These are phyloP conservation scores for Coregonus suidteri DNA, from an alignment of 2,797 vertebrate species.

Conservation along the genomic window DNA sequence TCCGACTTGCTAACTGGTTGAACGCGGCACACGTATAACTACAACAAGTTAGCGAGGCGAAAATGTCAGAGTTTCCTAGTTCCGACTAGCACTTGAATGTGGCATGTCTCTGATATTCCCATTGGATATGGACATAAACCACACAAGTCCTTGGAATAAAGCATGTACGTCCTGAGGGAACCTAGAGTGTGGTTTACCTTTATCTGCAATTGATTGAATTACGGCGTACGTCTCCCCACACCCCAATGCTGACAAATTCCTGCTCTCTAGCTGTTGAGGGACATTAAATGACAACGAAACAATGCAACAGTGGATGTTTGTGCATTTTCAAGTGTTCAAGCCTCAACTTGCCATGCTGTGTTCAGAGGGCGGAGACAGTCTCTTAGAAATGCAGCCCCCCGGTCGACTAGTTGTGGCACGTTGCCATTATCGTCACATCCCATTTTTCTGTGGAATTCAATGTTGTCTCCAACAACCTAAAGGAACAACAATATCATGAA, in stretches of 20 bases:
- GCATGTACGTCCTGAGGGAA: too few relatives aligned
- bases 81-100: too few relatives aligned
- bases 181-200: too few relatives aligned
- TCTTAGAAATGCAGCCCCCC: conserved; percentile 20
- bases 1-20: too few relatives aligned
- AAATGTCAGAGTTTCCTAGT: too few relatives aligned
- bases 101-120: too few relatives aligned
- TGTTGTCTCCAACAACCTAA: not conserved
- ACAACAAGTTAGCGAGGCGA: too few relatives aligned
- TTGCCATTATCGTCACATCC: conserved; percentile 32
- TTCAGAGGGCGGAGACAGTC: conserved; percentile 5
- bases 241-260: not conserved
- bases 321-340: conserved; percentile 1
- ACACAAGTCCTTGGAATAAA: too few relatives aligned
- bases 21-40: too few relatives aligned
- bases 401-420: conserved; percentile 37
- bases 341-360: conserved; percentile 20
- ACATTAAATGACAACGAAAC: not conserved
- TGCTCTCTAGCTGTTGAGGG: not conserved
- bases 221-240: not conserved
- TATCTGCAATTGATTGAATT: not conserved
- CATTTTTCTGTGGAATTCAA: conserved; percentile 39
- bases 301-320: not conserved
- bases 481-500: not conserved
- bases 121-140: too few relatives aligned